These are phyloP conservation scores for Invenusta paracnida DNA, from an alignment of 2,888 invertebrate genomes.

Conservation along the genomic window DNA sequence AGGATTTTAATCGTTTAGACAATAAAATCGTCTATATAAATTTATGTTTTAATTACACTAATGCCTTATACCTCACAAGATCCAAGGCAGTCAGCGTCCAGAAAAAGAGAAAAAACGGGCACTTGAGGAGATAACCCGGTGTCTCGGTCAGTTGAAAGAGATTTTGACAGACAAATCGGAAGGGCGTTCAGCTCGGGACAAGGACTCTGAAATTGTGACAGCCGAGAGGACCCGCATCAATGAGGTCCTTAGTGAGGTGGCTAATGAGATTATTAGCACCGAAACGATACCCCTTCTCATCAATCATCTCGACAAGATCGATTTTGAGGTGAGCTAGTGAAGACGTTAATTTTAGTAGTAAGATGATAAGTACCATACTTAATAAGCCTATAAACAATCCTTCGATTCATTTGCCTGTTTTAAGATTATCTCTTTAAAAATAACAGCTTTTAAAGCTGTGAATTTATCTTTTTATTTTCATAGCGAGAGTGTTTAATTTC, in stretches of 20 bases:
- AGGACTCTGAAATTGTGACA: conserved; percentile 30
- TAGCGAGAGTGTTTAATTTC: too few relatives aligned
- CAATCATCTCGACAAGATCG: conserved; percentile 22
- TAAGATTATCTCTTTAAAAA: too few relatives aligned
- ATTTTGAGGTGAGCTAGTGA: not conserved
- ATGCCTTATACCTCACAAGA: not conserved
- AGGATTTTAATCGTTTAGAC: too few relatives aligned
- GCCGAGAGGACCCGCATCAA: conserved; percentile 32
- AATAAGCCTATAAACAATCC: too few relatives aligned
- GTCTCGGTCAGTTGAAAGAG: conserved; percentile 31
- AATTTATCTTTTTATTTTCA: too few relatives aligned
- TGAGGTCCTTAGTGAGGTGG: conserved; percentile 34
- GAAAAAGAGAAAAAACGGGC: conserved; percentile 39
- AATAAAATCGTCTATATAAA: too few relatives aligned
- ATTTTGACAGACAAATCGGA: conserved; percentile 39
- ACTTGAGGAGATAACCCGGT: conserved; percentile 35
- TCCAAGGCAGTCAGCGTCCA: not conserved
- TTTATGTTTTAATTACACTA: too few relatives aligned
- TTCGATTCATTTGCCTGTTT: too few relatives aligned
- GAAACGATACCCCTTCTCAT: conserved; percentile 11
- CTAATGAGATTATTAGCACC: conserved; percentile 31
- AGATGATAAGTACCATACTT: too few relatives aligned
- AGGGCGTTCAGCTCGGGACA: conserved; percentile 21
- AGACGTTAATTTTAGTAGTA: not conserved
- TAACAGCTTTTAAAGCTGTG: too few relatives aligned